Conservation (phyloP, 2,797 vertebrate species). For the Dermochelys coriacea region DNA sequence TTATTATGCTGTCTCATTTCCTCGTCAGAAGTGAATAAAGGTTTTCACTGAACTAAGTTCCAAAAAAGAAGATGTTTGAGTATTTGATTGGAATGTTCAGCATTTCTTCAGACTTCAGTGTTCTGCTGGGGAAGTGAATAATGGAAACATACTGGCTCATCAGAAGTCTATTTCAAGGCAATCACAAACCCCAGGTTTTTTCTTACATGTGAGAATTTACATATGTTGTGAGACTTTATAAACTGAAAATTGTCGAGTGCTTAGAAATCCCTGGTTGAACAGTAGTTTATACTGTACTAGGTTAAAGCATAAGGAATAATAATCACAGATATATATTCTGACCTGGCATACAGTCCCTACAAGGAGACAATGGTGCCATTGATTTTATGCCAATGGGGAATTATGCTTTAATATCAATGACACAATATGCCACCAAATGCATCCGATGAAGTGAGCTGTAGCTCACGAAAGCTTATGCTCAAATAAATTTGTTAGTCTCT, state of each 20-base stretch:
- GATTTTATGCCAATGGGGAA: constrained; percentile 49
- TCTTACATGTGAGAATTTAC: constrained; percentile 16
- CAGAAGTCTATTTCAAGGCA: not conserved
- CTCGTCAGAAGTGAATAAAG: not conserved
- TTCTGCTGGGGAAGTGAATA: not conserved
- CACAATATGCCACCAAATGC: constrained; percentile 12
- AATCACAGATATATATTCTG: constrained; percentile 16
- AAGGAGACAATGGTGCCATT: constrained; percentile 13
- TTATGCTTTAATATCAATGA: constrained; percentile 52
- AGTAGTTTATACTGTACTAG: constrained; percentile 33
- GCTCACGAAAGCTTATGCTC: too few relatives aligned
- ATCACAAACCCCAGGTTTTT: not conserved
- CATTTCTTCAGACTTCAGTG: not conserved
- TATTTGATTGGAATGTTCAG: not conserved
- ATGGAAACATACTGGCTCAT: not conserved
- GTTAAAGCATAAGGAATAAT: constrained; percentile 58
- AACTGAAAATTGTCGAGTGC: constrained; percentile 32
- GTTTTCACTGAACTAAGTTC: not conserved
- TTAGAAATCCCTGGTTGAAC: constrained; percentile 29
- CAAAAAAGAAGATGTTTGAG: not conserved
- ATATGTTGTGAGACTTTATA: constrained; percentile 48
- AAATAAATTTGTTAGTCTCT: too few relatives aligned
- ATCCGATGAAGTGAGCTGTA: too few relatives aligned
- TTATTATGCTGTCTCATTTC: not conserved
- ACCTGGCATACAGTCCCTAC: constrained; percentile 36